Conservation (phyloP, 2,797 vertebrate species). For the Phataginus tricuspis region DNA sequence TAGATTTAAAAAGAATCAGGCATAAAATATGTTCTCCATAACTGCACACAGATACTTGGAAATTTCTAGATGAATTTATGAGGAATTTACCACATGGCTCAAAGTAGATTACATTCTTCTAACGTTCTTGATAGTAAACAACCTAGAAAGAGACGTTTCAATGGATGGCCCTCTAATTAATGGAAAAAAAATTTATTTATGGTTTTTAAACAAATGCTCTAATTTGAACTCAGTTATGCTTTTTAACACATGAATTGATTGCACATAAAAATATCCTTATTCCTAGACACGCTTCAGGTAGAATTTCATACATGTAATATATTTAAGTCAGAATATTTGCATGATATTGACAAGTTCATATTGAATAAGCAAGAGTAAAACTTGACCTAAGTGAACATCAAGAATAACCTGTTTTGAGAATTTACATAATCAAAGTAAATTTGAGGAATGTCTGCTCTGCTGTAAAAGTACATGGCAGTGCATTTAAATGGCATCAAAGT, state of each 20-base stretch:
- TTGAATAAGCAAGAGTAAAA: constrained; percentile 21
- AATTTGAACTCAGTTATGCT: constrained; percentile 55
- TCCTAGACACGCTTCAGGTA: constrained; percentile 15
- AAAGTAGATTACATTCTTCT: neutral
- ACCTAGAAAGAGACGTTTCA: neutral
- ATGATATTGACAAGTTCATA: neutral
- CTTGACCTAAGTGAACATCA: neutral
- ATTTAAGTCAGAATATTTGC: neutral
- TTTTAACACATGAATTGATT: neutral
- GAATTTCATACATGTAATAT: neutral
- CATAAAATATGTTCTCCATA: neutral
- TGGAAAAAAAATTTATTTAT: constrained; percentile 41
- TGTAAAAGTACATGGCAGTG: neutral
- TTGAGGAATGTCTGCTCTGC: neutral
- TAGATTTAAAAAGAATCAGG: neutral
- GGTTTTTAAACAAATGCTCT: constrained; percentile 47
- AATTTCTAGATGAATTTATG: neutral
- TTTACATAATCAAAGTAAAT: neutral
- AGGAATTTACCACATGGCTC: neutral
- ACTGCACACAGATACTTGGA: neutral
- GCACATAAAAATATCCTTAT: constrained; percentile 56
- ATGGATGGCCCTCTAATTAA: neutral
- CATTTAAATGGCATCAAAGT: neutral
- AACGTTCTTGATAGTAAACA: neutral
- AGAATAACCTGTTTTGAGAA: neutral